Conservation (phyloP, 2,888 invertebrate genomes). For the Aspidiotus destructor region DNA sequence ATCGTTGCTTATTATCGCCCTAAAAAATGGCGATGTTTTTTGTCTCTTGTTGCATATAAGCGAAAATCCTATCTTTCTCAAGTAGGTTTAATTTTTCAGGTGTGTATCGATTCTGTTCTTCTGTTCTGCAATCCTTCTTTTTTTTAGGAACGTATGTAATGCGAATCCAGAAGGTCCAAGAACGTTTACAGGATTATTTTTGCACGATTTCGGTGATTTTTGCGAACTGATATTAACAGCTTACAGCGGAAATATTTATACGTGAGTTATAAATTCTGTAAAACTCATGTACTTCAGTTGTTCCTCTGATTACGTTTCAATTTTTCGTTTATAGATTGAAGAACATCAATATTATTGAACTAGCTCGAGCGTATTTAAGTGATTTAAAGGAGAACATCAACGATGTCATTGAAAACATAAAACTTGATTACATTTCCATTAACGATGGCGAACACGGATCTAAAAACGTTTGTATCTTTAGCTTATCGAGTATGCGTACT, state of each 20-base stretch:
- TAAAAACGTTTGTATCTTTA: slow-evolving; percentile 5
- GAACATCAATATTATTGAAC: slow-evolving; percentile 12
- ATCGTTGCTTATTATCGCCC: slow-evolving; percentile 39
- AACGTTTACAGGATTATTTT: slow-evolving; percentile 15
- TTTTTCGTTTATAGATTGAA: slow-evolving; percentile 8
- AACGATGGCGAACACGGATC: slow-evolving; percentile 1
- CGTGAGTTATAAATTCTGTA: slow-evolving; percentile 14
- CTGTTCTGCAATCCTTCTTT: background rate
- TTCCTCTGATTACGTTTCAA: background rate
- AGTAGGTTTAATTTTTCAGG: slow-evolving; percentile 36
- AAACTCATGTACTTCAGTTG: background rate
- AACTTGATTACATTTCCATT: slow-evolving; percentile 3
- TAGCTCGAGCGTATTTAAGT: slow-evolving; percentile 14
- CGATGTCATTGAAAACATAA: slow-evolving; percentile 8
- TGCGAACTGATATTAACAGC: slow-evolving; percentile 11
- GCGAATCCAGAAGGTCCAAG: background rate
- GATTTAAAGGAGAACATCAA: slow-evolving; percentile 6
- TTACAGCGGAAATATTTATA: slow-evolving; percentile 6
- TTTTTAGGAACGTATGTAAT: slow-evolving; percentile 9
- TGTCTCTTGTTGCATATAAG: slow-evolving; percentile 39
- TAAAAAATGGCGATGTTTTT: slow-evolving; percentile 39
- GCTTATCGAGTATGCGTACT: background rate
- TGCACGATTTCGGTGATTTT: background rate
- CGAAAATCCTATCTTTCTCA: slow-evolving; percentile 39
- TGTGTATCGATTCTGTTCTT: background rate